Evolutionary conservation across 2,888 invertebrate genomes (phyloP), one percentile per base, ranked within the genome.

Genomic region (Baccha elongata): DNA sequence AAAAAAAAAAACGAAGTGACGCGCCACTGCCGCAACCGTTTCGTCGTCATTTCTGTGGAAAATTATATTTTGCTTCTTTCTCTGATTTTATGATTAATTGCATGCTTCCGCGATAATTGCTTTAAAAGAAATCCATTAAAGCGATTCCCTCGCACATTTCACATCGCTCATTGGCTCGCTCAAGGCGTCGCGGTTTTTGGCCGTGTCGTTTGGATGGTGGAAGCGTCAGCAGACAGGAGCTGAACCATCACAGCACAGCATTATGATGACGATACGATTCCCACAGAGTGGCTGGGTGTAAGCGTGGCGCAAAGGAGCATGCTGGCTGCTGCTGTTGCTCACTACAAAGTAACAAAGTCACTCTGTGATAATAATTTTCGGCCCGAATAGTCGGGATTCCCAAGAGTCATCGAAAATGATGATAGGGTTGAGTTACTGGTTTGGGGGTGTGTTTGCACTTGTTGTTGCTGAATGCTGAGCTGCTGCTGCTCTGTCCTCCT

Each of bases 51-150:
- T 48, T 67, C 55, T 67, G 60, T 60, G 26, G 29, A 60, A 60
- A 60, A 60, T 19, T 44, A 44, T 29, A 29, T 60, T 60, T 44
- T 42, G 26, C 44, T 44, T 44, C 60, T 60, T 60, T 60, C 72
- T 81, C 76, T 81, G 81, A 81, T 76, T 76, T 81, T 76, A 67
- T 72, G 76, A 81, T 81, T 81, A 81, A 81, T 76, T 81, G 40
- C 71, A 81, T 76, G 76, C 71, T 81, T 81, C 81, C 75, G 81
- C 42, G 81, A 81, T 81, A 81, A 81, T 81, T 81, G 81, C 67
- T 75, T 81, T 65, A 72, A 81, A 75, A 81, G 76, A 81, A 76
- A 81, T 76, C 81, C 81, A 81, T 81, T 76, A 76, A 75, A 71
- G 75, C 53, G 75, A 62, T 67, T 67, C 76, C 37, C 65, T 81